Evolutionary conservation across 2,797 vertebrate species (phyloP), one percentile per base, ranked within the genome.

Genomic region (Philypnodon macrostomus): DNA sequence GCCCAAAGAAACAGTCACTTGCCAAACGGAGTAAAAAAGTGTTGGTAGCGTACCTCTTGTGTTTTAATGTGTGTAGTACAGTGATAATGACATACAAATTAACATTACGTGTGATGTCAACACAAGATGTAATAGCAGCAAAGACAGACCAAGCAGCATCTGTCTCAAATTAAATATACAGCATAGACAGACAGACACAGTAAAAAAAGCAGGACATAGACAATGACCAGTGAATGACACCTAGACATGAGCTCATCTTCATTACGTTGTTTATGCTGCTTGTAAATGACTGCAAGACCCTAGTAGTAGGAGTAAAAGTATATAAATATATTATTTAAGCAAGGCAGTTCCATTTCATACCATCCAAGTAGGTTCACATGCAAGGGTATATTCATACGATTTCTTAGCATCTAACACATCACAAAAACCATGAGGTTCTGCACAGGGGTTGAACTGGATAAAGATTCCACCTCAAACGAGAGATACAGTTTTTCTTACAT

Each of bases 321-420:
- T 79, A 86, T 89, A 89, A 84, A 87, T 89, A 86, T 86, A 72
- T n/a, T n/a, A n/a, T 85, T 85, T 84, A 80, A 83, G 88, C 89
- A 90, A 91, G 86, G 85, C 89, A 89, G 82, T 89, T 88, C 83
- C 84, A 85, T 89, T 89, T 90, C 85, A 89, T 86, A 90, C 84
- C 84, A 90, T 89, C 89, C 87, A 89, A 88, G 88, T 81, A 89
- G 84, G 83, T 88, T 80, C 77, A 84, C 89, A 90, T 92, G 90
- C 90, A 90, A 85, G 82, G 85, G 85, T 89, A 87, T 88, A 90
- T 85, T 36, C 88, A 65, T 84, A 86, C 85, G 79, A 50, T 80
- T 69, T 80, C 79, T 75, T 72, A 86, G 85, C 80, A 78, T 86
- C 81, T 87, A 89, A 83, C 86, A 86, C 85, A 61, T 88, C 78